phyloP scores from a whole-genome alignment of 2,113 vertebrate species.

The Bettongia penicillata region DNA sequence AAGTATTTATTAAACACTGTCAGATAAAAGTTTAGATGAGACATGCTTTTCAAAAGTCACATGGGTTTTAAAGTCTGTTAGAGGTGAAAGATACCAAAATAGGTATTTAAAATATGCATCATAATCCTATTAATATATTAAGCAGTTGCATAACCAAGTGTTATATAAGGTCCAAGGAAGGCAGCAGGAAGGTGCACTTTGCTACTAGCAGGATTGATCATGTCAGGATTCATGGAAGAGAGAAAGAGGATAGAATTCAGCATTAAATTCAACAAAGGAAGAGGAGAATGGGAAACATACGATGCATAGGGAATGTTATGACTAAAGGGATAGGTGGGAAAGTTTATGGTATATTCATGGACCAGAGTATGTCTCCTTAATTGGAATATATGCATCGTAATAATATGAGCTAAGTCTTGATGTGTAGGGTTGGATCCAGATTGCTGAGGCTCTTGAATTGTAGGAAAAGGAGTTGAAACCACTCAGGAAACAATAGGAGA shows the following conservation, averaged over 20 bases:
- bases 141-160: neutral
- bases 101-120: neutral
- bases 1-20: neutral
- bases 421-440: neutral
- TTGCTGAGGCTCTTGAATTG: neutral
- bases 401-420: neutral
- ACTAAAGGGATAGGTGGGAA: neutral
- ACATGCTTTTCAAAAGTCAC: neutral
- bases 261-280: neutral
- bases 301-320: neutral
- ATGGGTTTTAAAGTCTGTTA: neutral
- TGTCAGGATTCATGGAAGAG: neutral
- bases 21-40: neutral
- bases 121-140: neutral
- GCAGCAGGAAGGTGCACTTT: neutral
- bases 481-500: neutral
- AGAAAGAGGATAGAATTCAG: neutral
- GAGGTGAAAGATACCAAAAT: neutral
- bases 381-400: neutral
- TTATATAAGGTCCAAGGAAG: neutral
- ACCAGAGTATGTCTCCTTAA: neutral
- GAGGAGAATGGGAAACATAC: neutral
- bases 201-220: neutral
- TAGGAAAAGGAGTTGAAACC: neutral
- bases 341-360: neutral